These are phyloP conservation scores for Hyles euphorbiae DNA, from an alignment of 1,140 invertebrate species.

Conservation along the genomic window DNA sequence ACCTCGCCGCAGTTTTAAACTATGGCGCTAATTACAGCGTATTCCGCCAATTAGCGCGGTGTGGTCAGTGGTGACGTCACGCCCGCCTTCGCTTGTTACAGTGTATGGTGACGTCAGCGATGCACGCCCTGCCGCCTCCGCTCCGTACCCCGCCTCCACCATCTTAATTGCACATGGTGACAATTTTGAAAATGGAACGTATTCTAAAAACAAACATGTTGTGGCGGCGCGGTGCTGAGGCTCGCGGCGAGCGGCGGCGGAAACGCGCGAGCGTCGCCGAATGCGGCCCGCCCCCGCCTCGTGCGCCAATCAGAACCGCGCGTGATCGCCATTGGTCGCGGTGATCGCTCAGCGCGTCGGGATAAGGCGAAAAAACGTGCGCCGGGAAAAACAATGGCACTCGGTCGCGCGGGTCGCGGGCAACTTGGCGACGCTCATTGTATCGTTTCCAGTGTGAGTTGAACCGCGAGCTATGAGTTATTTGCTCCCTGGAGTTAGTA, in stretches of 20 bases:
- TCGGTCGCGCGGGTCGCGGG: conserved; percentile 37
- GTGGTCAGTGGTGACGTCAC: no score
- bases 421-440: conserved; percentile 29
- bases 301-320: conserved; percentile 39
- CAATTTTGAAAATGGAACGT: conserved; percentile 34
- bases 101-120: no score
- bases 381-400: conserved; percentile 63
- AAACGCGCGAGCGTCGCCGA: conserved; percentile 42
- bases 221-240: conserved; percentile 3
- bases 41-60: no score
- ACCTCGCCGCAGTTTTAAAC: conserved; percentile 26
- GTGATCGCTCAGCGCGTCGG: conserved; percentile 22
- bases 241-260: conserved; percentile 10
- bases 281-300: conserved; percentile 38
- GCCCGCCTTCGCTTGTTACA: no score
- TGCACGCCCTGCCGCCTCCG: no score
- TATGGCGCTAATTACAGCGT: conserved; percentile 5
- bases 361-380: conserved; percentile 47
- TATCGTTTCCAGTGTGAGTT: conserved; percentile 10
- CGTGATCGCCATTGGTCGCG: conserved; percentile 42
- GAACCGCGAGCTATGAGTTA: conserved; percentile 12
- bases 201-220: conserved; percentile 35
- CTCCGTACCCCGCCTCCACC: no score
- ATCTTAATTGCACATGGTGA: conserved; percentile 1
- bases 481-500: neutral